Base-by-base conservation (phyloP, 2,797 vertebrate genomes). In the Galago senegalensis region DNA sequence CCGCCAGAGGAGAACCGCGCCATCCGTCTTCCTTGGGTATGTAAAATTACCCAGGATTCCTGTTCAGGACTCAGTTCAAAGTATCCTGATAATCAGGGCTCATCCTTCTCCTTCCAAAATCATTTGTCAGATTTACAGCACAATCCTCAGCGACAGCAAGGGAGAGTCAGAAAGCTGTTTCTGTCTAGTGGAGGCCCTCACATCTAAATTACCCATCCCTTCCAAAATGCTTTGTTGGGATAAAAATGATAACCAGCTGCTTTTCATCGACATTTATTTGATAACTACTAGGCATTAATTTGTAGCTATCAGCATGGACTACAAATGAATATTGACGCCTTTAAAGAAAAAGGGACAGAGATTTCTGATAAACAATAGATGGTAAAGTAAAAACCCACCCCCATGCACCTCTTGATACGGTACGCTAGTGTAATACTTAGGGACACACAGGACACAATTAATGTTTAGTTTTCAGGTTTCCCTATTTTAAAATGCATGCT, bases 1-100 rank as follows among this genome's bases (percentile, higher is more conserved):
- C 98, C 97, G 97, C 97, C 98, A 96, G 97, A 98, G 97, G 89
- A 96, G 98, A 97, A 93, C 92, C n/a, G 92, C 70, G 34, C 98
- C 97, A 98, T 98, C 98, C 97, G 96, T 98, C 98, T 98, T 97
- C 12, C 96, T 31, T 83, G 98, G 16, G 40, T 95, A 97, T 82
- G 97, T 96, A 98, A 98, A 98, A 98, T 98, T 97, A 98, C 96
- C 97, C 67, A 1, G 93, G 98, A 98, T 98, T 98, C 98, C 98
- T 98, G 98, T 98, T 98, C 98, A 98, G 98, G 98, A 98, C 99
- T 98, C 98, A 98, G 97, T 98, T 97, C 97, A 98, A 97, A 98
- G 98, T 96, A 94, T 98, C 96, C 97, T 93, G 93, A 96, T 98
- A 98, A 99, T 98, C 98, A 96, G 98, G 94, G 97, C 93, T 97